Evolutionary conservation across 2,797 vertebrate species (phyloP).

Genomic region (Myotis findleyi): DNA sequence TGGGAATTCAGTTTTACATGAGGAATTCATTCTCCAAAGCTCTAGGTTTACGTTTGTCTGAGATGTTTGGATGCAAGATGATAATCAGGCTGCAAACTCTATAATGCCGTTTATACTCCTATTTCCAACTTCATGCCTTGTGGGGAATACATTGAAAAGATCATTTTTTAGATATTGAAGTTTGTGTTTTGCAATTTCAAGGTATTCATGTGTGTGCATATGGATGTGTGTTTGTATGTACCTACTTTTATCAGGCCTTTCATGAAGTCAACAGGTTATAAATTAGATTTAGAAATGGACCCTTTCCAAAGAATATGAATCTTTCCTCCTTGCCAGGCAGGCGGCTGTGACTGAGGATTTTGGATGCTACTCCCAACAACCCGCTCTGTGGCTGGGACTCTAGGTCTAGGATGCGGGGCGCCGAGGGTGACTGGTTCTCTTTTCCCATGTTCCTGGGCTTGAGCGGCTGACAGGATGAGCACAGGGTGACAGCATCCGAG

Average conservation of each 20-base stretch:
- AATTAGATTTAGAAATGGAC: not conserved
- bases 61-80: not conserved
- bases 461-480: not conserved
- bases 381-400: not conserved
- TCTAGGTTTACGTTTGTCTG: not conserved
- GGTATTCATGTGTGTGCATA: not conserved
- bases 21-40: not conserved
- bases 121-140: not conserved
- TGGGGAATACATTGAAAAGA: conserved; percentile 19
- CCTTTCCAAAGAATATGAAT: not conserved
- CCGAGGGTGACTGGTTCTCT: conserved; percentile 13
- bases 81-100: not conserved
- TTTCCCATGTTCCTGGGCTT: not conserved
- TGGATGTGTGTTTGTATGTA: not conserved
- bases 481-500: not conserved
- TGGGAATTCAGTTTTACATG: not conserved
- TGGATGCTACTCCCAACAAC: fast-evolving
- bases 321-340: not conserved
- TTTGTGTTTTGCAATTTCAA: not conserved
- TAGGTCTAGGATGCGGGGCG: not conserved
- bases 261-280: not conserved
- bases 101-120: not conserved
- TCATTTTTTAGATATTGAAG: not conserved
- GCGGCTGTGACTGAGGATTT: not conserved
- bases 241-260: not conserved